These are phyloP conservation scores for Erythrolamprus reginae DNA, from an alignment of 2,113 vertebrate genomes.

Conservation along the genomic window DNA sequence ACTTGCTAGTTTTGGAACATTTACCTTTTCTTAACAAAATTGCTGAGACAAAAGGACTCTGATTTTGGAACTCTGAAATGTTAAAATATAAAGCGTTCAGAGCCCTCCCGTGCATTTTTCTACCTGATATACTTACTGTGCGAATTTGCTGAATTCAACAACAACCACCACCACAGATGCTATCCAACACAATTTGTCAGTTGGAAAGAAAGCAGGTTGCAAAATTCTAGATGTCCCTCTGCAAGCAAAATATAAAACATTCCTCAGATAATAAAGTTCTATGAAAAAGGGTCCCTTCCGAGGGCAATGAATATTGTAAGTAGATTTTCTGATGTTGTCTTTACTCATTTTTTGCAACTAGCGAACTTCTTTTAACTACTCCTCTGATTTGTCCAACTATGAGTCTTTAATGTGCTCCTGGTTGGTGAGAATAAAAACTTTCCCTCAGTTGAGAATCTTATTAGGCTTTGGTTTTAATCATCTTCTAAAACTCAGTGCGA, in stretches of 20 bases:
- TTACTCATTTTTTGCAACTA: background rate
- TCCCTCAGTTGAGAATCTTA: constrained; percentile 41
- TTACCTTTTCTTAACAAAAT: background rate
- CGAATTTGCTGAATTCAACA: background rate
- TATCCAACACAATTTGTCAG: background rate
- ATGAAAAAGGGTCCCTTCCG: background rate
- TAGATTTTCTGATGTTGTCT: background rate
- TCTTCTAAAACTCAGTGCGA: constrained; percentile 30
- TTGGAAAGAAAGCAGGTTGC: background rate
- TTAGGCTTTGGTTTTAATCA: constrained; percentile 34
- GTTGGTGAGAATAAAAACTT: constrained; percentile 56
- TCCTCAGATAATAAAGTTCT: background rate
- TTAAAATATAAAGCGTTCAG: background rate
- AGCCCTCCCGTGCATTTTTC: background rate
- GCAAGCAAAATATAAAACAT: background rate
- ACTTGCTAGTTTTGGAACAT: background rate
- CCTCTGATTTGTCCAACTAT: background rate
- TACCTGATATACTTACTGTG: background rate
- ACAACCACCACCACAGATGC: background rate
- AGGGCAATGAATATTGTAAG: background rate
- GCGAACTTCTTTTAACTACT: background rate
- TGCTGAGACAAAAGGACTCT: background rate
- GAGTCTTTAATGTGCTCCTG: background rate
- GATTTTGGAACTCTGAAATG: background rate
- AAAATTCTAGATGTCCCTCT: background rate